Percentiles rank a stretch among this genome's conserved stretches.
Evolutionary conservation across 2,797 vertebrate species (phyloP).

Genomic region (Odontamblyopus rebecca): DNA sequence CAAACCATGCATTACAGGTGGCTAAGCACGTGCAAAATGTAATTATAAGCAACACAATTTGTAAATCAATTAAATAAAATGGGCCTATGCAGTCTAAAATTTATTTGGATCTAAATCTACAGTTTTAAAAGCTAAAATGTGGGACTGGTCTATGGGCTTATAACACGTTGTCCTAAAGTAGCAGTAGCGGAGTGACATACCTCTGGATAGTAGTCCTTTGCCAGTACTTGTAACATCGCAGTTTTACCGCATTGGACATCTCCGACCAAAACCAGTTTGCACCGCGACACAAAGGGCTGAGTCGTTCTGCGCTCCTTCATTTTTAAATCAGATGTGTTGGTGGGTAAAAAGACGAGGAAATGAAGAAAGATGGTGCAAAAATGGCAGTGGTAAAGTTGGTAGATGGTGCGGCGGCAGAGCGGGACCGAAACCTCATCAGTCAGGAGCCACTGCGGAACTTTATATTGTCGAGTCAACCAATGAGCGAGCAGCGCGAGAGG

Average conservation of each 20-base stretch:
- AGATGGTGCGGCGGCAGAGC: slow-evolving; percentile 16
- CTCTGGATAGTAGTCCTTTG: slow-evolving; percentile 96
- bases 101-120: too few relatives aligned
- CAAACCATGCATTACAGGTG: too few relatives aligned
- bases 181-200: slow-evolving; percentile 66
- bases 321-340: neutral
- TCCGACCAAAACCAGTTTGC: slow-evolving; percentile 93
- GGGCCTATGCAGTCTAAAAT: too few relatives aligned
- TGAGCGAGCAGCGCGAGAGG: slow-evolving; percentile 45
- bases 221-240: slow-evolving; percentile 93
- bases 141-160: too few relatives aligned
- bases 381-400: slow-evolving; percentile 1
- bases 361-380: neutral
- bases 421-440: neutral
- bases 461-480: slow-evolving; percentile 75
- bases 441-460: slow-evolving; percentile 68
- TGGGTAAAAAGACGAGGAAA: neutral
- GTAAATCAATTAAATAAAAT: too few relatives aligned
- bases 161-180: neutral
- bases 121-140: too few relatives aligned
- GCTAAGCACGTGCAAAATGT: too few relatives aligned
- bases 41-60: too few relatives aligned
- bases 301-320: slow-evolving; percentile 90
- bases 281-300: slow-evolving; percentile 85
- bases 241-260: slow-evolving; percentile 97